A percentile compares a stretch with the other conserved stretches of the same genome.
Conservation (phyloP, 2,113 vertebrate genomes). For the Atlantisia rogersi region DNA sequence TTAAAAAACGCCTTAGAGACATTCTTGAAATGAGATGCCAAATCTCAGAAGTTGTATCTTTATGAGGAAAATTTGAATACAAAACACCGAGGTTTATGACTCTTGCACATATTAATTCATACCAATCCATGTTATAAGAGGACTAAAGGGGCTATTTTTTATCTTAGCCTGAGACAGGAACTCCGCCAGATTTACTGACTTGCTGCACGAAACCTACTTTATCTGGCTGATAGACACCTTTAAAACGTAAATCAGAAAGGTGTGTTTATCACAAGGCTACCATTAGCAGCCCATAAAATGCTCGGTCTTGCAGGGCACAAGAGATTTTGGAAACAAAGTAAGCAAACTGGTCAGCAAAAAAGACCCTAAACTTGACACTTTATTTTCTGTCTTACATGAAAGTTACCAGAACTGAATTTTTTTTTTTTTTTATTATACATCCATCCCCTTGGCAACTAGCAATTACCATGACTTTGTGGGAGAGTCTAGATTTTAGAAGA, state of each 20-base stretch:
- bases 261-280: conserved; percentile 28
- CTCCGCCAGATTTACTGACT: conserved; percentile 65
- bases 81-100: conserved; percentile 44
- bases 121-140: conserved; percentile 29
- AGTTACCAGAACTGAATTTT: background rate
- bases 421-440: background rate
- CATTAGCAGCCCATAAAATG: conserved; percentile 45
- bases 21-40: conserved; percentile 1
- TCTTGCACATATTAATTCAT: conserved; percentile 65
- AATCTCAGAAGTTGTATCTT: conserved; percentile 40
- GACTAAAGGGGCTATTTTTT: conserved; percentile 59
- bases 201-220: conserved; percentile 27
- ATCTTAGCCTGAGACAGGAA: conserved; percentile 51
- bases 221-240: conserved; percentile 66
- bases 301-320: background rate
- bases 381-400: background rate
- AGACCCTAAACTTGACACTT: background rate
- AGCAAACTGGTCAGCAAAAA: background rate
- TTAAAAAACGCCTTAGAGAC: conserved; percentile 39
- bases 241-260: conserved; percentile 73
- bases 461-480: background rate
- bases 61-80: conserved; percentile 36
- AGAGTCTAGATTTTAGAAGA: background rate
- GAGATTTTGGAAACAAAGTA: background rate
- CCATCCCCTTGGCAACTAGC: background rate